Conservation (phyloP, 2,113 vertebrate species). For the Catharus bicknelli region DNA sequence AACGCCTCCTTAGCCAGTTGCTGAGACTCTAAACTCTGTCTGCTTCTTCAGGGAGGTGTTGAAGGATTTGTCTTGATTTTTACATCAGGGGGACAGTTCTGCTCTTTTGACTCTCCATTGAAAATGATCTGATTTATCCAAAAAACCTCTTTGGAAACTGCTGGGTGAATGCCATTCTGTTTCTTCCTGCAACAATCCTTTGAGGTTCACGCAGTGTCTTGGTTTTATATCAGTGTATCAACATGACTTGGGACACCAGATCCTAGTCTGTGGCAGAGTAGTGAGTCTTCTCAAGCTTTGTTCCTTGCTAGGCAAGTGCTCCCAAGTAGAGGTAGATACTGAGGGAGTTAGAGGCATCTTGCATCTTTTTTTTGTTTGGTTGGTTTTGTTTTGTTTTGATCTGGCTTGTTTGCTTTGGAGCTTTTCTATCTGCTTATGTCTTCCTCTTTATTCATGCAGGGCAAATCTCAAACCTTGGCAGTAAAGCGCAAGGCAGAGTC, state of each 20-base stretch:
- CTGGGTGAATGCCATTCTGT: not conserved
- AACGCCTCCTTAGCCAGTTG: not conserved
- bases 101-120: not conserved
- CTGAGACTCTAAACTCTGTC: not conserved
- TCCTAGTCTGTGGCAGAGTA: not conserved
- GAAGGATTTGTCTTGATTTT: not conserved
- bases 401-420: not conserved
- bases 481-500: slow-evolving; percentile 79
- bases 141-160: not conserved
- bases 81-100: not conserved
- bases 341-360: not conserved
- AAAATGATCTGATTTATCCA: not conserved
- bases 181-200: not conserved
- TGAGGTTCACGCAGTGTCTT: not conserved
- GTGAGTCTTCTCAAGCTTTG: not conserved
- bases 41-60: not conserved
- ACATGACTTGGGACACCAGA: not conserved
- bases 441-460: slow-evolving; percentile 37
- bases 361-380: not conserved
- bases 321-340: not conserved
- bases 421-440: not conserved
- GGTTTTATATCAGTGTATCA: not conserved
- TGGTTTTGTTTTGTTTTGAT: not conserved
- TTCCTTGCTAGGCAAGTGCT: not conserved
- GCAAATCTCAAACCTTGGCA: slow-evolving; percentile 72